These are phyloP conservation scores for Papilio polyxenes DNA, from an alignment of 1,140 invertebrate genomes.

Conservation along the genomic window DNA sequence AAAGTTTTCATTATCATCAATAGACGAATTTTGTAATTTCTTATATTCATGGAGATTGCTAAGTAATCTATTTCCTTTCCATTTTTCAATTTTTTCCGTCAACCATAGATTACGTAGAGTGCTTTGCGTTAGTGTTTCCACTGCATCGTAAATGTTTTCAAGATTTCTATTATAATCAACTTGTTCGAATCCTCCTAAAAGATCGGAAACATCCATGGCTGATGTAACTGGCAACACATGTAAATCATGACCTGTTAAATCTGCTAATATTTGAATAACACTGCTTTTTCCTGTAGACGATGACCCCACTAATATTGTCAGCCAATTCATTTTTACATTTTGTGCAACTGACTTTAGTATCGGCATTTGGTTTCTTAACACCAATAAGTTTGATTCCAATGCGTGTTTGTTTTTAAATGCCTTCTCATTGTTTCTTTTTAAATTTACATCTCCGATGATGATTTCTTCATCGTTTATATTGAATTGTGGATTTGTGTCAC, in stretches of 20 bases:
- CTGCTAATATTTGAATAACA: conserved; percentile 88
- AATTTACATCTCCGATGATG: conserved; percentile 82
- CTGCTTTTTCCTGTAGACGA: conserved; percentile 91
- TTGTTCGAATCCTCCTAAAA: conserved; percentile 98
- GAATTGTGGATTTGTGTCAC: conserved; percentile 74
- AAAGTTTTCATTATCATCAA: conserved; percentile 81
- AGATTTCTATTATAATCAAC: conserved; percentile 82
- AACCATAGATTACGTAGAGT: conserved; percentile 63
- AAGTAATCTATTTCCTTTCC: conserved; percentile 58
- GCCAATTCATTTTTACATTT: conserved; percentile 95
- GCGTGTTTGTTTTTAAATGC: conserved; percentile 68
- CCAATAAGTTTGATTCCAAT: conserved; percentile 78
- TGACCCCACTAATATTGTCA: conserved; percentile 92
- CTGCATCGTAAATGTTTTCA: conserved; percentile 68
- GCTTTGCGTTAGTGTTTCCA: conserved; percentile 64
- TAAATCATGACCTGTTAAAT: conserved; percentile 87
- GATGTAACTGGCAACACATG: conserved; percentile 92
- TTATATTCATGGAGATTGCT: conserved; percentile 63
- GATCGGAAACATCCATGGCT: conserved; percentile 96
- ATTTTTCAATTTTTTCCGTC: conserved; percentile 47
- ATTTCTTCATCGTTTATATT: conserved; percentile 80
- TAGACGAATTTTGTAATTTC: conserved; percentile 76
- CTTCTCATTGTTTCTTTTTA: conserved; percentile 75
- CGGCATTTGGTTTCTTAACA: conserved; percentile 85
- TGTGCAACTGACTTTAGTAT: conserved; percentile 88